These are phyloP conservation scores for Indicator indicator DNA, from an alignment of 2,113 vertebrate genomes.

Conservation along the genomic window DNA sequence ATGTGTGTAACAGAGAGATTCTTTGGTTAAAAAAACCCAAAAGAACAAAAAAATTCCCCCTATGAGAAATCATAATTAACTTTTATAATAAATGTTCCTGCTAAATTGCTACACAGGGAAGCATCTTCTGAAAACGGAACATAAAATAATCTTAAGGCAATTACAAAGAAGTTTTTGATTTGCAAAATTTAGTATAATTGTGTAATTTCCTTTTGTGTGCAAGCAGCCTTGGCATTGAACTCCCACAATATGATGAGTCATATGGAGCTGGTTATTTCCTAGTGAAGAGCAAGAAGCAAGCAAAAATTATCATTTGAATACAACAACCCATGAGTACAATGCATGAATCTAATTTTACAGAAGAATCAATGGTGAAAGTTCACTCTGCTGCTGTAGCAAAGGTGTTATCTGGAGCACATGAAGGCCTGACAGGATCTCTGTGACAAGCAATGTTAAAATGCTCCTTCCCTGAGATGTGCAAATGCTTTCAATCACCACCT, in stretches of 20 bases:
- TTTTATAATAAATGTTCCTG: conserved; percentile 37
- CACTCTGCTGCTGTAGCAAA: background rate
- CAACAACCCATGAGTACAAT: background rate
- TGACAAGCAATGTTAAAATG: background rate
- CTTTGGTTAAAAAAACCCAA: background rate
- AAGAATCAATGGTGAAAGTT: background rate
- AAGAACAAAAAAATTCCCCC: background rate
- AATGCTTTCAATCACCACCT: conserved; percentile 10
- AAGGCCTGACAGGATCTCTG: background rate
- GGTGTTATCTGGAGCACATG: background rate
- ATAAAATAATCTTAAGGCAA: conserved; percentile 53
- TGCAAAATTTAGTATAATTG: conserved; percentile 55
- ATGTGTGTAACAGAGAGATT: background rate
- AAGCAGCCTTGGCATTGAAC: conserved; percentile 53
- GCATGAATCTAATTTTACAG: background rate
- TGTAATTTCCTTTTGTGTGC: conserved; percentile 62
- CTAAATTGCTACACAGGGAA: conserved; percentile 40
- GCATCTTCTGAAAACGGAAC: conserved; percentile 30
- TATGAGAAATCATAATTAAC: conserved; percentile 51
- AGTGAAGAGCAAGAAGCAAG: conserved; percentile 33
- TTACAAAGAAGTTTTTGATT: conserved; percentile 57
- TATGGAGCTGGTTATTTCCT: conserved; percentile 44
- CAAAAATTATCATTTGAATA: conserved; percentile 42
- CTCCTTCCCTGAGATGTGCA: conserved; percentile 1
- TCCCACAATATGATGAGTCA: conserved; percentile 60